Evolutionary conservation across 2,113 vertebrate genomes (phyloP).

Genomic region (Cinclus cinclus): DNA sequence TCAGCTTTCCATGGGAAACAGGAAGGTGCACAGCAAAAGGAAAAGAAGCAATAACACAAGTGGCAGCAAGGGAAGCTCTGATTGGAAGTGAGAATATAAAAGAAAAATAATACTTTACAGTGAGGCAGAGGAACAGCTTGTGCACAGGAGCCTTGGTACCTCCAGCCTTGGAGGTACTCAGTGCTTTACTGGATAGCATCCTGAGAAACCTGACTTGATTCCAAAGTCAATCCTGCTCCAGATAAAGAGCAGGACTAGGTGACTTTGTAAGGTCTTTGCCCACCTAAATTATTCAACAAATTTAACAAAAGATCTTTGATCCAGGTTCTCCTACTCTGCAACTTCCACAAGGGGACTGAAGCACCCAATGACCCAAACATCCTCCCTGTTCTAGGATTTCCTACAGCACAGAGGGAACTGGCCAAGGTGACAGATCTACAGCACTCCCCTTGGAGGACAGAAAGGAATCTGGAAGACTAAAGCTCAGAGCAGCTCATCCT

Average conservation of each 20-base stretch:
- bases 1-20: neutral
- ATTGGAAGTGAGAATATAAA: neutral
- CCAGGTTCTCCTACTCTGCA: neutral
- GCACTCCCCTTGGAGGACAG: neutral
- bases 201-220: neutral
- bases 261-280: neutral
- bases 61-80: neutral
- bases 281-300: neutral
- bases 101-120: neutral
- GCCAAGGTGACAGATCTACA: neutral
- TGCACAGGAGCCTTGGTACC: neutral
- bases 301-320: neutral
- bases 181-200: neutral
- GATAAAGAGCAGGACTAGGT: neutral
- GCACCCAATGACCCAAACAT: neutral
- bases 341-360: neutral
- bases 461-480: neutral
- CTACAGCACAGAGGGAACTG: neutral
- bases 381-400: neutral
- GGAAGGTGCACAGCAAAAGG: neutral
- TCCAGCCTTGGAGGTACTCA: neutral
- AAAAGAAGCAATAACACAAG: neutral
- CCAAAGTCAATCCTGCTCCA: neutral
- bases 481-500: neutral
- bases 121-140: neutral